phyloP scores from a whole-genome alignment of 37 sponge, comb jelly and placozoan genomes.

The Chondrilla cf. caribensis region DNA sequence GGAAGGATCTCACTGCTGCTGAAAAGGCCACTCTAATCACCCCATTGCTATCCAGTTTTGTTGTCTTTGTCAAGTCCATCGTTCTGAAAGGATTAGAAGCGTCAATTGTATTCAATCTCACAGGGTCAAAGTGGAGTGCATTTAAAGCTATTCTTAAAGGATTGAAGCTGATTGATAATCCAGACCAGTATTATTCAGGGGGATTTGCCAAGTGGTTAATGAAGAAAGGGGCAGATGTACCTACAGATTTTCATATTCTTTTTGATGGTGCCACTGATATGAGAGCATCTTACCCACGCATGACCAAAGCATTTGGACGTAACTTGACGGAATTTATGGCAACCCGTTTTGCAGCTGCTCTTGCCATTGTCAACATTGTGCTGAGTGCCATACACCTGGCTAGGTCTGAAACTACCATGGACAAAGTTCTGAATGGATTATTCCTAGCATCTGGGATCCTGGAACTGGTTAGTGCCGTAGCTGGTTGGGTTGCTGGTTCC shows the following conservation, averaged over 20 bases:
- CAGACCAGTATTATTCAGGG: too few species aligned
- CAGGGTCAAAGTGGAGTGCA: background rate
- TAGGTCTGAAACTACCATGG: background rate
- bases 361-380: slow-evolving; percentile 6
- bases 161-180: too few species aligned
- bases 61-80: too few species aligned
- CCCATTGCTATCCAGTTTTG: too few species aligned
- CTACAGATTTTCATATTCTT: too few species aligned
- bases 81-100: too few species aligned
- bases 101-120: too few species aligned
- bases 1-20: slow-evolving; percentile 9
- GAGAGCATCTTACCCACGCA: background rate
- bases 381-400: slow-evolving; percentile 13
- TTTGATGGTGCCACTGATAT: too few species aligned
- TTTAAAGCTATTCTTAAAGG: too few species aligned
- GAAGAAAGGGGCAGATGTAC: too few species aligned
- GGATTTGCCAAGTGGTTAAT: too few species aligned
- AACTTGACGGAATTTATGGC: slow-evolving; percentile 14
- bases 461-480: slow-evolving; percentile 1
- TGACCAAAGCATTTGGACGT: slow-evolving; percentile 6
- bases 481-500: slow-evolving; percentile 14
- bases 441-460: slow-evolving; percentile 11
- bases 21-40: too few species aligned
- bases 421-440: slow-evolving; percentile 6
- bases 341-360: slow-evolving; percentile 17